Base-by-base conservation (phyloP, 2,113 vertebrate species). In the Pipra filicauda region DNA sequence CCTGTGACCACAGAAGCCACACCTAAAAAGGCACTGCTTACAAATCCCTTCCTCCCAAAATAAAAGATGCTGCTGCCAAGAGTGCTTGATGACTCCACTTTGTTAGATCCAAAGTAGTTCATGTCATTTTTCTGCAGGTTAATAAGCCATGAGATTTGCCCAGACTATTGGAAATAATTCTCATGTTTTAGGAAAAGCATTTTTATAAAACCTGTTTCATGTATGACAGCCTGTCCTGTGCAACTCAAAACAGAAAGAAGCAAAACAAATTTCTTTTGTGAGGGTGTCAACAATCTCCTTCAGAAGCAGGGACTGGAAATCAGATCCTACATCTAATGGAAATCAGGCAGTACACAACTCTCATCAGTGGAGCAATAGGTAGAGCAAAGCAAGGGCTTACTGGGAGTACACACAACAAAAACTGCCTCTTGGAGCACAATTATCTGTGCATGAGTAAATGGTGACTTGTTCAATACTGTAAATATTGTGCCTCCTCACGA, bases 281-380 rank as follows among this genome's bases (percentile, higher is more conserved):
- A 93, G 41, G 30, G 37, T 70, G 27, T 28, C n/a, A 84, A 49
- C 27, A 58, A 74, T 37, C 22, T 58, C 28, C 22, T 64, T 66
- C 84, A 74, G 49, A 83, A 84, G 17, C 6, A 62, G n/a, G 8
- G 22, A 58, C 12, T 30, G 17, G 28, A 74, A 81, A 67, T 13
- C 65, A 93, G 51, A 90, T 59, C 39, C 43, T 75, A 28, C 21
- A 44, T 23, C 37, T 81, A 55, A 51, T 2, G 0, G 33, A 66
- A 62, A 67, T 6, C 5, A 15, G 30, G 43, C 22, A 75, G 22
- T 3, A 64, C 1, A 3, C 4, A 71, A 41, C 28, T 35, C 16
- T 81, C 51, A 5, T 7, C 37, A 71, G 17, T 8, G 37, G n/a
- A 70, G 27, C 14, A 65, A n/a, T 0, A 0, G 16, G 19, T 12